phyloP scores from a whole-genome alignment of 64 coral and sea anemone genomes.

The Catalaphyllia jardinei region DNA sequence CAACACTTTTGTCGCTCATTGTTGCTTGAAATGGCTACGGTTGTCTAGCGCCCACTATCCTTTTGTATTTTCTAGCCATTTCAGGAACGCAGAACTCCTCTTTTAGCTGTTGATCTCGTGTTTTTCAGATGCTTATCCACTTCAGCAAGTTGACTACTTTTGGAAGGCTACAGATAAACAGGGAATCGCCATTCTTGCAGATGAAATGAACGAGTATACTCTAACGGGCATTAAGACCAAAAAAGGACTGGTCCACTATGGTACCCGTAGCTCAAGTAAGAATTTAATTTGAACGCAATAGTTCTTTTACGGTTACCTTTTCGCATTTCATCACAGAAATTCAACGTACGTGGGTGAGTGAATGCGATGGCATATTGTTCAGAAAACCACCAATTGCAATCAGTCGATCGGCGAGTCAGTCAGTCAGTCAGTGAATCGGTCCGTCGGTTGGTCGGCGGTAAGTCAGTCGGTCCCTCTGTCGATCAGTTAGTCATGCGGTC shows the following conservation, averaged over 20 bases:
- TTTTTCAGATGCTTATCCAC: constrained; percentile 11
- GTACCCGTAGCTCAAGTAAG: background rate
- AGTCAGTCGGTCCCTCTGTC: no score
- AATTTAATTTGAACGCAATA: background rate
- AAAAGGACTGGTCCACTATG: constrained; percentile 46
- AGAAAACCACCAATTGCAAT: no score
- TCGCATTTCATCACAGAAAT: no score
- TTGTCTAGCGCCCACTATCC: no score
- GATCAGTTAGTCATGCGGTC: no score
- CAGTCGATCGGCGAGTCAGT: no score
- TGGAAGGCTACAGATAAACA: constrained; percentile 34
- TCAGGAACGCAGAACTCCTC: no score
- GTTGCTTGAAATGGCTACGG: no score
- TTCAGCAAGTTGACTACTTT: constrained; percentile 4
- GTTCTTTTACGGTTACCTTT: background rate
- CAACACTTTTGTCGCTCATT: no score
- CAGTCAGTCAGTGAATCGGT: background rate
- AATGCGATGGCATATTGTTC: no score
- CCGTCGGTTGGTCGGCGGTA: background rate
- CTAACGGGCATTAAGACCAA: constrained; percentile 13
- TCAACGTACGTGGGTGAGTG: no score
- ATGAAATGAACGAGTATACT: constrained; percentile 64
- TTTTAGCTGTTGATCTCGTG: background rate
- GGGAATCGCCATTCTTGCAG: constrained; percentile 42
- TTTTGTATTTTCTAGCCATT: no score